phyloP scores from a whole-genome alignment of 2,797 vertebrate genomes.

The Trematomus bernacchii region DNA sequence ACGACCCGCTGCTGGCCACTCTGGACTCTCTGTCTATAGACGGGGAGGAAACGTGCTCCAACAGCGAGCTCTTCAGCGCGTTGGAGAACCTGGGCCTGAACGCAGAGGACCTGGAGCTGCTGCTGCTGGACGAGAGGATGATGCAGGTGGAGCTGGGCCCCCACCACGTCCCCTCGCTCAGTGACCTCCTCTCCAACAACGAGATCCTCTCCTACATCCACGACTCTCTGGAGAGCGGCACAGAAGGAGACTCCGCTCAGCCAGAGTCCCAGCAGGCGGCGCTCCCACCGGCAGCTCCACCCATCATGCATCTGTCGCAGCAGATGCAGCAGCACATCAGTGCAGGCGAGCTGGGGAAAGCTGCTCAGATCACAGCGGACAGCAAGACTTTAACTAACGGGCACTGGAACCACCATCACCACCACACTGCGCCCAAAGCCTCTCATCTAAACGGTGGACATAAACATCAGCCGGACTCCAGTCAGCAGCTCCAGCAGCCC shows the following conservation, averaged over 20 bases:
- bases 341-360: conserved; percentile 17
- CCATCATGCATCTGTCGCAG: conserved; percentile 75
- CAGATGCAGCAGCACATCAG: conserved; percentile 72
- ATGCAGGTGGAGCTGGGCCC: conserved; percentile 84
- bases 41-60: conserved; percentile 81
- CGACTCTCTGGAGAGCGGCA: conserved; percentile 47
- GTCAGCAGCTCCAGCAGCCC: conserved; percentile 45
- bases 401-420: conserved; percentile 56
- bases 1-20: conserved; percentile 83
- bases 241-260: background rate
- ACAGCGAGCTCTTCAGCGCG: conserved; percentile 81
- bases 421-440: conserved; percentile 25
- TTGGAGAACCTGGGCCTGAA: conserved; percentile 86
- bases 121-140: conserved; percentile 88
- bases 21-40: conserved; percentile 84
- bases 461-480: conserved; percentile 19
- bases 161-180: conserved; percentile 64
- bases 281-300: conserved; percentile 7
- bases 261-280: background rate
- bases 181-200: conserved; percentile 77
- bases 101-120: conserved; percentile 86
- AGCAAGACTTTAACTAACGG: conserved; percentile 15
- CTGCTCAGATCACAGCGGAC: conserved; percentile 10
- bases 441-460: conserved; percentile 30
- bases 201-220: conserved; percentile 86